phyloP scores from a whole-genome alignment of 1,140 invertebrate genomes.

The Bombus breviceps region DNA sequence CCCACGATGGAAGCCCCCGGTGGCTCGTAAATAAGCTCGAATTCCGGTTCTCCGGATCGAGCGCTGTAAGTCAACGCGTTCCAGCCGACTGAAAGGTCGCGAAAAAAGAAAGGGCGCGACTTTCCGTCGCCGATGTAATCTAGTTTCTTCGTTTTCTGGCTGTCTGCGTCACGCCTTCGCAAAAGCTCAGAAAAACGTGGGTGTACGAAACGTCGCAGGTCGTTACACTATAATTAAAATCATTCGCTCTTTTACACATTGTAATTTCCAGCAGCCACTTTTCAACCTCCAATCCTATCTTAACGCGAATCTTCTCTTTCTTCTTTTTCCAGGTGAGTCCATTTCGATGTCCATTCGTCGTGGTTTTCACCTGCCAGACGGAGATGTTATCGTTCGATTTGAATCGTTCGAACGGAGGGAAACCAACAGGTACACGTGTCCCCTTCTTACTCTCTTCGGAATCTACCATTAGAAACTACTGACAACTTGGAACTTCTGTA shows the following conservation, averaged over 20 bases:
- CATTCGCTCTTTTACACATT: slow-evolving; percentile 41
- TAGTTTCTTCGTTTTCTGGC: slow-evolving; percentile 34
- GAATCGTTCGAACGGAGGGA: slow-evolving; percentile 27
- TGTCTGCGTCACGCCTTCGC: slow-evolving; percentile 28
- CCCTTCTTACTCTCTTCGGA: background rate
- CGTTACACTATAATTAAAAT: slow-evolving; percentile 38
- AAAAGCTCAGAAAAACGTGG: slow-evolving; percentile 24
- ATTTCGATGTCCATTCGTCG: background rate
- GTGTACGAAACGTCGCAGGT: background rate
- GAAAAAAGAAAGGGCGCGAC: slow-evolving; percentile 13
- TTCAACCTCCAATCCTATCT: background rate
- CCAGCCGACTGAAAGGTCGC: background rate
- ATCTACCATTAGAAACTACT: background rate
- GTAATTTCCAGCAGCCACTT: slow-evolving; percentile 11
- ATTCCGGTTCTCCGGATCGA: slow-evolving; percentile 32
- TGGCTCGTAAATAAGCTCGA: slow-evolving; percentile 31
- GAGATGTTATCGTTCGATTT: slow-evolving; percentile 43
- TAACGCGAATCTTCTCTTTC: slow-evolving; percentile 28
- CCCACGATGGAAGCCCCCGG: background rate
- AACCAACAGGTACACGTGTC: slow-evolving; percentile 29
- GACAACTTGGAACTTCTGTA: background rate
- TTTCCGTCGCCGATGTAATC: slow-evolving; percentile 38
- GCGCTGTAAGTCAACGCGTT: slow-evolving; percentile 16
- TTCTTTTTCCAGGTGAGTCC: slow-evolving; percentile 58
- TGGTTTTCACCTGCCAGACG: no score